These are phyloP conservation scores for Dyspetes luteomarginatus DNA, from an alignment of 2,888 invertebrate genomes.

Conservation along the genomic window DNA sequence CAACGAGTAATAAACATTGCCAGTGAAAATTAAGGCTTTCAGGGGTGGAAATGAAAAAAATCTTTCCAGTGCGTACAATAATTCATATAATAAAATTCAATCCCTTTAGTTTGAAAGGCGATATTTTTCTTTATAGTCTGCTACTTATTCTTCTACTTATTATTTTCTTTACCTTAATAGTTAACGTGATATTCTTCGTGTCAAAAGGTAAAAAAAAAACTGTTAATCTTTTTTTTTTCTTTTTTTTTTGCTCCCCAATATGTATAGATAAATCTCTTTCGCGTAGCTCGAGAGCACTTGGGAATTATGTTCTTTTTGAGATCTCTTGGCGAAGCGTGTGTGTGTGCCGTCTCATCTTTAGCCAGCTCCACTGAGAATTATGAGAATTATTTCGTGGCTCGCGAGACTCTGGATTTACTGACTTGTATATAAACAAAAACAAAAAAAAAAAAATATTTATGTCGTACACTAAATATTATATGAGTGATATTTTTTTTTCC, in stretches of 20 bases:
- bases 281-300: conserved; percentile 29
- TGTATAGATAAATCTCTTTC: conserved; percentile 40
- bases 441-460: too few species aligned
- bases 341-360: conserved; percentile 52
- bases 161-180: too few species aligned
- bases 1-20: conserved; percentile 54
- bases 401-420: conserved; percentile 21
- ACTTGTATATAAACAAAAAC: too few species aligned
- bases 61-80: conserved; percentile 45
- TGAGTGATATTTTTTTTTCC: conserved; percentile 50
- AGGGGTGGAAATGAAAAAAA: conserved; percentile 45
- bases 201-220: too few species aligned
- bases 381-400: conserved; percentile 33
- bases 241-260: neutral
- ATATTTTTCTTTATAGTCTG: too few species aligned
- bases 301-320: conserved; percentile 46
- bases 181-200: too few species aligned
- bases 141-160: too few species aligned
- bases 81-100: too few species aligned
- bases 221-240: neutral
- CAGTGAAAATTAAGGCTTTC: conserved; percentile 37
- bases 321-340: conserved; percentile 33
- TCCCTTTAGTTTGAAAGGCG: too few species aligned
- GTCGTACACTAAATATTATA: conserved; percentile 53
- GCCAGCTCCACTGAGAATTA: conserved; percentile 48